These are phyloP conservation scores for Callipepla squamata DNA, from an alignment of 2,113 vertebrate genomes.

Conservation along the genomic window DNA sequence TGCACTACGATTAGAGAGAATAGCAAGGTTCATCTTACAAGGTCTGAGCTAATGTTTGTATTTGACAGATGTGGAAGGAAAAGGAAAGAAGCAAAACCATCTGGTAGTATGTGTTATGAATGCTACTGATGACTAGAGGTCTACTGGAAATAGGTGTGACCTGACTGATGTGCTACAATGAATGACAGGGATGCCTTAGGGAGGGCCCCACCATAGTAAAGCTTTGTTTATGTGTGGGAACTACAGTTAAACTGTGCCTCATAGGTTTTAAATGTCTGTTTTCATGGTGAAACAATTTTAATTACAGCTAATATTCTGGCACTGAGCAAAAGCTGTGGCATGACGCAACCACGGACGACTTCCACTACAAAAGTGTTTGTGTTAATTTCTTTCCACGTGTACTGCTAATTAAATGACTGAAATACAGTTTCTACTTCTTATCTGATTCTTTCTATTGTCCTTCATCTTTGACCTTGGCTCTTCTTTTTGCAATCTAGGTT, in stretches of 20 bases:
- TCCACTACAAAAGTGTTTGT: not conserved
- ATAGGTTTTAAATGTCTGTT: not conserved
- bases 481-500: not conserved
- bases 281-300: not conserved
- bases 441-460: not conserved
- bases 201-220: not conserved
- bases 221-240: not conserved
- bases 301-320: not conserved
- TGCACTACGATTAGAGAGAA: not conserved
- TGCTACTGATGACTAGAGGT: not conserved
- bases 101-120: not conserved
- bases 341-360: not conserved
- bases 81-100: not conserved
- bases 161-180: not conserved
- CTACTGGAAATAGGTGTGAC: not conserved
- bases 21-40: not conserved
- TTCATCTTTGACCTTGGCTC: not conserved
- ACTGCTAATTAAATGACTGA: not conserved
- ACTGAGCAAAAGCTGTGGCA: not conserved
- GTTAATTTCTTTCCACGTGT: not conserved
- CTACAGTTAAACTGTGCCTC: not conserved
- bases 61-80: not conserved
- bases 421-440: not conserved
- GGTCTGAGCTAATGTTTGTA: not conserved
- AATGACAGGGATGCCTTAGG: not conserved